Evolutionary conservation across 1,140 invertebrate genomes (phyloP).

Genomic region (Agrypnia vestita): DNA sequence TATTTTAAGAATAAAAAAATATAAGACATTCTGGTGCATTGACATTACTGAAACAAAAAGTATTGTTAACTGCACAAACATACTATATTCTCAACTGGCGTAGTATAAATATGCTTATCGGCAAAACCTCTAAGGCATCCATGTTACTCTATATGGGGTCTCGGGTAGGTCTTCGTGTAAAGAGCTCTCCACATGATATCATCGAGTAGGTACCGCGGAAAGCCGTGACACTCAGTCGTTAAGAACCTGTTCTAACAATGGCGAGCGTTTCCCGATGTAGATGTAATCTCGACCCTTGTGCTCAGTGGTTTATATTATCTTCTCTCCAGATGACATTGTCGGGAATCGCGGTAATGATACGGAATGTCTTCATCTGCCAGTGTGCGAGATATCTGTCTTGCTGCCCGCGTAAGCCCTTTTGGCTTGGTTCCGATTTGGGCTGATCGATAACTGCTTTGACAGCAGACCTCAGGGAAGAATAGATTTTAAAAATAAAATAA

Average conservation of each 20-base stretch:
- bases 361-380: slow-evolving; percentile 4
- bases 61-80: no score
- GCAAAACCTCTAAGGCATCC: slow-evolving; percentile 30
- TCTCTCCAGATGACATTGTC: neutral
- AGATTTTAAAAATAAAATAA: no score
- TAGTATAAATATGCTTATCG: neutral
- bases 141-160: slow-evolving; percentile 2
- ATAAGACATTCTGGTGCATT: no score
- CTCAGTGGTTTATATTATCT: neutral
- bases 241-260: neutral
- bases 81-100: no score
- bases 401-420: neutral
- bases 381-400: slow-evolving; percentile 14
- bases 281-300: neutral
- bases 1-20: no score
- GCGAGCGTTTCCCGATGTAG: neutral
- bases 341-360: neutral
- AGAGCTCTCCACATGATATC: neutral
- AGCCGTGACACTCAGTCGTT: neutral
- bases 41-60: no score
- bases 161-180: neutral
- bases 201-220: neutral
- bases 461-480: no score
- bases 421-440: no score
- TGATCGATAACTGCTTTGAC: no score